phyloP scores from a whole-genome alignment of 2,113 vertebrate genomes.

The Dicaeum eximium region DNA sequence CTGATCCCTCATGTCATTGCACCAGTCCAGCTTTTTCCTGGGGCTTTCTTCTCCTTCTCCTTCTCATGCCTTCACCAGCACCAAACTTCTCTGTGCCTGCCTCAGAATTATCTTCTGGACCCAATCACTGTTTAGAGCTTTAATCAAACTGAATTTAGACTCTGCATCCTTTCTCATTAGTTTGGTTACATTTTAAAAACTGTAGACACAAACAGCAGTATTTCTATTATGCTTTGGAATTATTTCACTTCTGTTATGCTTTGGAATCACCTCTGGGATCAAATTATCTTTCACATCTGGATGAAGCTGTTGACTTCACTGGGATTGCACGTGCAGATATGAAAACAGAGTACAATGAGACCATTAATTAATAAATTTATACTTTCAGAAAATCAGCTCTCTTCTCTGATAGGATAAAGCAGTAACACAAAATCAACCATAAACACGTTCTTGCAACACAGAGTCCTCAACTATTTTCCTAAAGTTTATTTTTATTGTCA shows the following conservation, averaged over 20 bases:
- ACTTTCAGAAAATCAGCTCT: neutral
- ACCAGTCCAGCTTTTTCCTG: neutral
- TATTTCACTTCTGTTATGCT: neutral
- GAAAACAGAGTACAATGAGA: neutral
- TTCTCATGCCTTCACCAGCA: neutral
- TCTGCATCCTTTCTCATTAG: neutral
- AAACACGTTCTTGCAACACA: neutral
- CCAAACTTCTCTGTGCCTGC: neutral
- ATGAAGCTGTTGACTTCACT: neutral
- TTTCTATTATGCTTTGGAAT: neutral
- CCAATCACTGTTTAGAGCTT: neutral
- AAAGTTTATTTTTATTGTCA: neutral
- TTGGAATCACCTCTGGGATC: neutral
- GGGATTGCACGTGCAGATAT: neutral
- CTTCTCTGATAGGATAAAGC: neutral
- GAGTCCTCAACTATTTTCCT: neutral
- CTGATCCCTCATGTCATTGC: neutral
- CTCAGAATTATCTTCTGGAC: neutral
- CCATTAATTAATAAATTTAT: neutral
- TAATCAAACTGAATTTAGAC: constrained; percentile 21
- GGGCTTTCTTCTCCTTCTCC: neutral
- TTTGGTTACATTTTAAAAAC: neutral
- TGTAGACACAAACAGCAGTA: neutral
- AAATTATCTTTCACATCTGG: constrained; percentile 3
- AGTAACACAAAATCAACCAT: neutral